Base-by-base conservation (phyloP, 2,888 invertebrate genomes). In the Drosophila fulvimacula region DNA sequence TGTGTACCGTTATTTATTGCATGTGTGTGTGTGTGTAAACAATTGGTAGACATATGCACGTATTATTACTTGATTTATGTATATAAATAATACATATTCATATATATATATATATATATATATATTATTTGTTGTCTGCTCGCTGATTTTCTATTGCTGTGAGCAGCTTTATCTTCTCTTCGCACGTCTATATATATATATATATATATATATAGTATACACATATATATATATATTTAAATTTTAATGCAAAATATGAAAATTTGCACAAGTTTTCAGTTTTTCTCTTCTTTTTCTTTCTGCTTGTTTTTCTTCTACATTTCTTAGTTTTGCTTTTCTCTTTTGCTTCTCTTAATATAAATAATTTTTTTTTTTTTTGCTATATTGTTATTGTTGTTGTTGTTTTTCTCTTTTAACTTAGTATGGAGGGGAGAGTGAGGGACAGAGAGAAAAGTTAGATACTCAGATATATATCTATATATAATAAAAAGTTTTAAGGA, bases 311-410 rank as follows among this genome's bases (percentile, higher is more conserved):
- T n/a, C n/a, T n/a, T n/a, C n/a, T n/a, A n/a, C n/a, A n/a, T n/a
- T n/a, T n/a, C n/a, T n/a, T n/a, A 65, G 41, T 56, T 64, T 55
- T 38, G n/a, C n/a, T 42, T 36, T n/a, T 58, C 39, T 19, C 34
- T 61, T 61, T 57, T 53, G n/a, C 49, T 48, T 68, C 39, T 42
- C 76, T 68, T 76, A 66, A 71, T 81, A 84, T 81, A 82, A 79
- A 77, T 83, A 75, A 80, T 82, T 82, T 79, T 68, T 80, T 82
- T 30, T 30, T 5, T 30, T 30, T 30, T 71, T 84, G 74, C 81
- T 81, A 84, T 84, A 71, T 71, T 76, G 73, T 83, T 84, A 71
- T 71, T 76, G 79, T 83, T 83, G 76, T 81, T 81, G 68, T 84
- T 81, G 73, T 84, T 71, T 63, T 64, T 55, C 48, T 49, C 38